Base-by-base conservation (phyloP, 2,888 invertebrate genomes). In the Fragum whitleyi region DNA sequence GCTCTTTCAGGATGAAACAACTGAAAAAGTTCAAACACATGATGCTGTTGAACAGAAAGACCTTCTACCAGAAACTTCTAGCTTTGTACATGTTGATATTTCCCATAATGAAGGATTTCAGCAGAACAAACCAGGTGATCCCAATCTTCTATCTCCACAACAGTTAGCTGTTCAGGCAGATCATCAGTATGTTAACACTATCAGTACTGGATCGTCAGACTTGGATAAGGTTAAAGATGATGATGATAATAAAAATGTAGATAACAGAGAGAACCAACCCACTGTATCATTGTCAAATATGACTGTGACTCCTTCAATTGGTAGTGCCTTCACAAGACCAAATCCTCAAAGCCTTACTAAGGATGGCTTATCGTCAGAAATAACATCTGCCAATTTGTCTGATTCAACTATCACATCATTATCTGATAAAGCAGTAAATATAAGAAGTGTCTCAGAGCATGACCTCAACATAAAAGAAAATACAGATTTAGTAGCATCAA, bases 81-180 rank as follows among this genome's bases (percentile, higher is more conserved):
- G 47, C 47, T 19, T 3, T 47, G 16, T 47, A 47, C 47, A 47
- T 47, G 47, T 47, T 47, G 47, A 47, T 3, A 16, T 47, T 19
- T 2, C 3, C 21, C 65, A n/a, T n/a, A n/a, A n/a, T n/a, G n/a
- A n/a, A 26, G 42, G 36, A 21, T 42, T 2, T 21, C 42, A 65
- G 21, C 19, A 21, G 11, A 39, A 3, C 23, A 21, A 23, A 1
- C 1, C 23, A 39, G 1, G 6, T 23, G 23, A 65, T 42, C 9
- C 21, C 7, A 65, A 29, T 16, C 28, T 55, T 1, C 36, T 85
- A 19, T 79, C 85, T 23, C 81, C 85, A 16, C 81, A 81, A 23
- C 85, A 81, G 65, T 61, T 81, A 32, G 79, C 79, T n/a, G 75
- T 85, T 0, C 81, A 85, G 29, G 81, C 77, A 14, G 85, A 85